Evolutionary conservation across 1,140 invertebrate species (phyloP).

Genomic region (Drosophila watanabei): DNA sequence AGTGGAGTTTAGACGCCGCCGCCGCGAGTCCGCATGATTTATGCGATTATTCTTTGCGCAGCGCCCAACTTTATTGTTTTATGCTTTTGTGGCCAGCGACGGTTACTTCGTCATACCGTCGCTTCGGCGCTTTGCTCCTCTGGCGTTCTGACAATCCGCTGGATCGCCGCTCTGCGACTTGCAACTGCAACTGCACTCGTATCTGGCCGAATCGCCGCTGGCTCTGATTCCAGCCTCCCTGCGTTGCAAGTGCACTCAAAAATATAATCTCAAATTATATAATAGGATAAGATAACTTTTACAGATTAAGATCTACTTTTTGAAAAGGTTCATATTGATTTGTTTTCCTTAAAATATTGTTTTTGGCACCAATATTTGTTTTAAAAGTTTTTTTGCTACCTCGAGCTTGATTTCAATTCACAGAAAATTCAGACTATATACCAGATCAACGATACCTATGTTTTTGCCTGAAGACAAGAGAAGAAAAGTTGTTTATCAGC

Average conservation of each 20-base stretch:
- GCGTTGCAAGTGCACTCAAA: constrained; percentile 19
- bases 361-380: background rate
- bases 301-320: background rate
- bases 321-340: too few species aligned
- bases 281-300: too few species aligned
- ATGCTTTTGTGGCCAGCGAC: constrained; percentile 73
- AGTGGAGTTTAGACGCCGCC: constrained; percentile 70
- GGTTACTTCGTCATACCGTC: constrained; percentile 17
- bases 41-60: constrained; percentile 83
- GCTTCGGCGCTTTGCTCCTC: constrained; percentile 19
- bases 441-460: too few species aligned
- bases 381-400: background rate
- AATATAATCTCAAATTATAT: background rate
- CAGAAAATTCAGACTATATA: background rate
- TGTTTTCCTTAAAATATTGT: too few species aligned
- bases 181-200: constrained; percentile 61
- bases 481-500: too few species aligned
- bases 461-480: background rate
- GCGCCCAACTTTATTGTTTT: constrained; percentile 82
- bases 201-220: constrained; percentile 63
- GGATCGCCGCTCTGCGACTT: constrained; percentile 34
- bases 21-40: constrained; percentile 80
- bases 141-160: constrained; percentile 37
- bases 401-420: background rate
- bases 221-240: constrained; percentile 57